Base-by-base conservation (phyloP, 2,888 invertebrate genomes). In the Epistrophe grossulariae region DNA sequence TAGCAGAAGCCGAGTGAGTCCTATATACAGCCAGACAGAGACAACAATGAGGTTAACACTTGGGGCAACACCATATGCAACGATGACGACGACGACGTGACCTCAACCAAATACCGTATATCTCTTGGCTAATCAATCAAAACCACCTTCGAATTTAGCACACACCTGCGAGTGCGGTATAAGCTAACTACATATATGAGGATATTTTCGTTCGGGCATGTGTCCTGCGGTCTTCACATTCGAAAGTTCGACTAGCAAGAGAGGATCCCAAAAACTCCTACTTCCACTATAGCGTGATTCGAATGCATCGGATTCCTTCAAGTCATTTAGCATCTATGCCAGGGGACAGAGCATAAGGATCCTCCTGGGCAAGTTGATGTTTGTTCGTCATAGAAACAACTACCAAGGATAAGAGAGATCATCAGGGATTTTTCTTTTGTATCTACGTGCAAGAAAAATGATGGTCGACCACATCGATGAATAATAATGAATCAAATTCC, bases 51-150 rank as follows among this genome's bases (percentile, higher is more conserved):
- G 74, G 62, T 70, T 62, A 55, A 76, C 79, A 79, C 79, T 64
- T 72, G 60, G 60, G 79, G 60, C 45, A 43, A 31, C 45, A 19
- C 38, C 50, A 55, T 28, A 11, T 68, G 38, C 40, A 24, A 55
- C 66, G 31, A 17, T 15, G 55, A 55, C 17, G 48, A 17, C n/a
- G 31, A 31, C 40, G 15, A 40, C 24, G 24, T 40, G 40, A 62
- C 43, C 62, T 24, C 40, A 43, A 15, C 43, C 15, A 24, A 13
- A 43, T 60, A 40, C 13, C 60, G 19, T 24, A 19, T 52, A 24
- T n/a, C 73, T 43, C 74, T 74, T 50, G 81, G 70, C 68, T 77
- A 85, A 82, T 85, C 81, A 82, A 85, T 85, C 85, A 82, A 78
- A 81, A 77, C 70, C 68, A 74, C 35, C 85, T 64, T 48, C 17